Evolutionary conservation across 2,888 invertebrate genomes (phyloP).

Genomic region (Phyto melanocephala): DNA sequence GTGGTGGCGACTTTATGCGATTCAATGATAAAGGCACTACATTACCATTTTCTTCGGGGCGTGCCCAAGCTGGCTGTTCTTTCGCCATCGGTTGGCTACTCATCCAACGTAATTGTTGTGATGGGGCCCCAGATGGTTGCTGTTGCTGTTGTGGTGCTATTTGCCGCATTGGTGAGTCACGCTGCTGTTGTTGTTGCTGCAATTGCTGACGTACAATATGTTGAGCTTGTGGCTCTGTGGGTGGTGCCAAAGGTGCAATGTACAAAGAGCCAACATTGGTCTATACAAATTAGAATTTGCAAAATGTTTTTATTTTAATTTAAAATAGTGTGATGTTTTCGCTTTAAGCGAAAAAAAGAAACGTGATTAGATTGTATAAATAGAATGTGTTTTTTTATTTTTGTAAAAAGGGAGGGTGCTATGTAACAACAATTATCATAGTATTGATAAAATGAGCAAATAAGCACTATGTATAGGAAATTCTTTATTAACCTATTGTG

Average conservation of each 20-base stretch:
- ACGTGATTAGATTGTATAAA: constrained; percentile 9
- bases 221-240: constrained; percentile 74
- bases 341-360: neutral
- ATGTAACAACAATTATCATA: neutral
- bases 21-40: constrained; percentile 74
- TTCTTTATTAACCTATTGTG: neutral
- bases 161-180: constrained; percentile 80
- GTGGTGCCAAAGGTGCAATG: constrained; percentile 80
- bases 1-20: constrained; percentile 72
- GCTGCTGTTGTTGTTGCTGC: constrained; percentile 72
- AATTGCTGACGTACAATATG: constrained; percentile 75
- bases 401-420: constrained; percentile 14
- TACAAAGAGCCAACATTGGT: constrained; percentile 80
- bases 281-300: constrained; percentile 59
- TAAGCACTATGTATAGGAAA: neutral
- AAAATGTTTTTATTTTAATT: constrained; percentile 27
- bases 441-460: neutral
- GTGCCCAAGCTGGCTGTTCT: constrained; percentile 77
- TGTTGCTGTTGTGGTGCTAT: constrained; percentile 76
- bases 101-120: constrained; percentile 73
- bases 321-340: constrained; percentile 22
- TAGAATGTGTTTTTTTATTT: neutral
- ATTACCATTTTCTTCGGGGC: constrained; percentile 75
- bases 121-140: constrained; percentile 3
- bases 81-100: constrained; percentile 71